These are phyloP conservation scores for Saccopteryx leptura DNA, from an alignment of 2,113 vertebrate genomes.

Conservation along the genomic window DNA sequence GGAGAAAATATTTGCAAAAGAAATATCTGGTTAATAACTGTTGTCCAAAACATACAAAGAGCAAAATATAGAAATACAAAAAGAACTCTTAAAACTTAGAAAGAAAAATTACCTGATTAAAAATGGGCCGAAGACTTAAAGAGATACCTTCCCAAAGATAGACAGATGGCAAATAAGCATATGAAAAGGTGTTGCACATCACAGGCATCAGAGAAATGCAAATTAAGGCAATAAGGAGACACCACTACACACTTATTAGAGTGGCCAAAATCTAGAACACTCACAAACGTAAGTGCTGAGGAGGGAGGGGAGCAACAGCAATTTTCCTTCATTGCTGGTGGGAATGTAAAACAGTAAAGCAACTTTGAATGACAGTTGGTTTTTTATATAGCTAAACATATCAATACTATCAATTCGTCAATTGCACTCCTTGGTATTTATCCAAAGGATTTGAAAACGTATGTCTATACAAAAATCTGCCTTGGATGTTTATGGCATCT, in stretches of 20 bases:
- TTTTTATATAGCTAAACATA: not conserved
- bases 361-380: not conserved
- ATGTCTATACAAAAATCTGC: not conserved
- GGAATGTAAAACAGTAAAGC: not conserved
- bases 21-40: not conserved
- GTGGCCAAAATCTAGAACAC: not conserved
- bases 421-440: not conserved
- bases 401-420: not conserved
- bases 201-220: not conserved
- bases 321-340: not conserved
- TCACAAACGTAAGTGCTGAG: not conserved
- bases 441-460: not conserved
- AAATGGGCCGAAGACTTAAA: not conserved
- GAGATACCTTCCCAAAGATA: not conserved
- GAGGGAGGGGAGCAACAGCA: not conserved
- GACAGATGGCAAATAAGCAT: not conserved
- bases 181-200: not conserved
- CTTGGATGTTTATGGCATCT: not conserved
- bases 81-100: not conserved
- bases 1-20: not conserved
- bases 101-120: not conserved
- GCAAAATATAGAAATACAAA: not conserved
- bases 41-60: not conserved
- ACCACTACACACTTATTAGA: not conserved
- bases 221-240: not conserved